Conservation (phyloP, 1,140 invertebrate species). For the Drosophila mayri region DNA sequence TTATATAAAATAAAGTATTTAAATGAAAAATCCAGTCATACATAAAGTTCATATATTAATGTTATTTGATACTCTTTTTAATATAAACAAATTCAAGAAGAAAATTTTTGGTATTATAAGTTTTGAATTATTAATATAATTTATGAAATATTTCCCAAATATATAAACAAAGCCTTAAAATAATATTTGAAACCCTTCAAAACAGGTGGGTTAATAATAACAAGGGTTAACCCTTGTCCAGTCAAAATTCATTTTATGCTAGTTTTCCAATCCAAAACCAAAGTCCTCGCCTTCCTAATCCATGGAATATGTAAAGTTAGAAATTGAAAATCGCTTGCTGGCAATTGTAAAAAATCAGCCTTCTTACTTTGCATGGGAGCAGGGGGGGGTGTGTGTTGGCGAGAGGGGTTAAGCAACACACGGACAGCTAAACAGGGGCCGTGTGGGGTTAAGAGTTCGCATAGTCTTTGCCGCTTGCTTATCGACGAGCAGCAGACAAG, state of each 20-base stretch:
- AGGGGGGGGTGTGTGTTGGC: no score
- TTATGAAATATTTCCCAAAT: no score
- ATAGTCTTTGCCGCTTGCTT: conserved; percentile 71
- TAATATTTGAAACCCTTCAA: background rate
- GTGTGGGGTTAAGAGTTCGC: conserved; percentile 16
- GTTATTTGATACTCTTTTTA: no score
- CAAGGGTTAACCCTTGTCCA: conserved; percentile 11
- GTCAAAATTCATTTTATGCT: conserved; percentile 45
- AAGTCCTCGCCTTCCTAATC: conserved; percentile 37
- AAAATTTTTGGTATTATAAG: no score
- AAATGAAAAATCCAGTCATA: no score
- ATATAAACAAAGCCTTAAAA: no score
- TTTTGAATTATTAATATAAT: no score
- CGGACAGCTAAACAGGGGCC: conserved; percentile 11
- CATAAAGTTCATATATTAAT: no score
- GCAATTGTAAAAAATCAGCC: conserved; percentile 64
- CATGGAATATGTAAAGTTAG: conserved; percentile 76
- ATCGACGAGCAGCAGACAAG: conserved; percentile 73
- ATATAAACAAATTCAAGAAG: no score
- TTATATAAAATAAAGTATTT: background rate
- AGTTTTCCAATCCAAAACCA: conserved; percentile 43
- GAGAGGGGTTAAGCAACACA: conserved; percentile 2
- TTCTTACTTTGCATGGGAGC: conserved; percentile 3
- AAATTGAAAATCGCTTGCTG: conserved; percentile 54
- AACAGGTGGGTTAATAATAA: background rate